Conservation (phyloP, 37 sponge, comb jelly and placozoan species). For the Theonella swinhoei region DNA sequence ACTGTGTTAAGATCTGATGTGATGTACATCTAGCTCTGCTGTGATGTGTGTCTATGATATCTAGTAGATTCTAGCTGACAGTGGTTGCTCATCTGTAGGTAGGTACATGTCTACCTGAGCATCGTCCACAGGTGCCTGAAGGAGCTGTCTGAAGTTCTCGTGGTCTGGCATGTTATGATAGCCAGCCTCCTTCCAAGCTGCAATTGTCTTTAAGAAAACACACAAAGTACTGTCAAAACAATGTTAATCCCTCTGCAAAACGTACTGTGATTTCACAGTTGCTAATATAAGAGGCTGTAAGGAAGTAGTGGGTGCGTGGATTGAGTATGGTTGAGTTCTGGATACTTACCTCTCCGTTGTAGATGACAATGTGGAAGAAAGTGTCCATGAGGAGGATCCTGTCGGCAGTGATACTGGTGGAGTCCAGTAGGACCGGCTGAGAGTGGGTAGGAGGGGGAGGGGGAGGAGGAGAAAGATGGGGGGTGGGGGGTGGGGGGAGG, state of each 20-base stretch:
- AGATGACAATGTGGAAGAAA: conserved; percentile 98
- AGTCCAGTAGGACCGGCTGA: conserved; percentile 97
- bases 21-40: neutral
- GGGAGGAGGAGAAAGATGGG: no score
- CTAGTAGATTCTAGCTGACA: no score
- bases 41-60: neutral
- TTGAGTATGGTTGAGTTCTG: neutral
- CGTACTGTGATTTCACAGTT: neutral
- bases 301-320: neutral
- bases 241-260: neutral
- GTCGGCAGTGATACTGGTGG: conserved; percentile 90
- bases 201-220: conserved; percentile 64
- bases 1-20: neutral
- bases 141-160: conserved; percentile 93
- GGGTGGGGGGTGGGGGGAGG: no score
- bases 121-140: conserved; percentile 97
- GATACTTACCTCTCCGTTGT: conserved; percentile 86
- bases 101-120: conserved; percentile 75
- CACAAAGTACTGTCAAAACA: no score
- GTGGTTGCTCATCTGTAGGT: no score
- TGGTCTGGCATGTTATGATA: conserved; percentile 90
- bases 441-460: no score
- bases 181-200: conserved; percentile 83
- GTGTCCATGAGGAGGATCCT: conserved; percentile 96
- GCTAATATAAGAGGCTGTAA: neutral